A percentile compares a stretch with the other conserved stretches of the same genome.
These are phyloP conservation scores for Thumatha senex DNA, from an alignment of 2,888 invertebrate species.

Conservation along the genomic window DNA sequence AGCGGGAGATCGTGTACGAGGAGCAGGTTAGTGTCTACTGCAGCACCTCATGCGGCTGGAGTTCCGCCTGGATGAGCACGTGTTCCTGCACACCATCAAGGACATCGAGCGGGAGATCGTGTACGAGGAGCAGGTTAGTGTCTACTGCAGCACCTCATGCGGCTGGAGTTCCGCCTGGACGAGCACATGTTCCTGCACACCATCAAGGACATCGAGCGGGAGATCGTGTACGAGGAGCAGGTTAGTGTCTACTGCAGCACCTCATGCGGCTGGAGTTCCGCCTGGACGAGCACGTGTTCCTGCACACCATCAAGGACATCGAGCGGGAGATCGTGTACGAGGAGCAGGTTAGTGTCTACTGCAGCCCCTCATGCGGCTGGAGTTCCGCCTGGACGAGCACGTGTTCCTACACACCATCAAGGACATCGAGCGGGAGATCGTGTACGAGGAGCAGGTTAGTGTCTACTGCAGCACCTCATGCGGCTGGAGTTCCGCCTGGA, in stretches of 20 bases:
- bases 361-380: slow-evolving; percentile 92
- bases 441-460: slow-evolving; percentile 88
- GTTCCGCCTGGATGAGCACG: slow-evolving; percentile 94
- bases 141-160: slow-evolving; percentile 93
- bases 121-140: slow-evolving; percentile 89
- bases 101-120: slow-evolving; percentile 95
- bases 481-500: slow-evolving; percentile 82
- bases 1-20: slow-evolving; percentile 93
- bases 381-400: slow-evolving; percentile 94
- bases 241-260: slow-evolving; percentile 90
- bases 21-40: slow-evolving; percentile 90
- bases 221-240: slow-evolving; percentile 92
- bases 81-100: slow-evolving; percentile 92
- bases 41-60: slow-evolving; percentile 93
- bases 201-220: slow-evolving; percentile 94
- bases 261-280: slow-evolving; percentile 95
- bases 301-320: slow-evolving; percentile 93
- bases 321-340: slow-evolving; percentile 94
- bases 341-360: slow-evolving; percentile 91
- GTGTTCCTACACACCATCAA: slow-evolving; percentile 93
- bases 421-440: slow-evolving; percentile 94
- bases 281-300: slow-evolving; percentile 93
- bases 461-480: no score
- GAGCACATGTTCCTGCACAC: slow-evolving; percentile 93
- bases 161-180: slow-evolving; percentile 94